Evolutionary conservation across 2,797 vertebrate species (phyloP).

Genomic region (Cryptoprocta ferox): DNA sequence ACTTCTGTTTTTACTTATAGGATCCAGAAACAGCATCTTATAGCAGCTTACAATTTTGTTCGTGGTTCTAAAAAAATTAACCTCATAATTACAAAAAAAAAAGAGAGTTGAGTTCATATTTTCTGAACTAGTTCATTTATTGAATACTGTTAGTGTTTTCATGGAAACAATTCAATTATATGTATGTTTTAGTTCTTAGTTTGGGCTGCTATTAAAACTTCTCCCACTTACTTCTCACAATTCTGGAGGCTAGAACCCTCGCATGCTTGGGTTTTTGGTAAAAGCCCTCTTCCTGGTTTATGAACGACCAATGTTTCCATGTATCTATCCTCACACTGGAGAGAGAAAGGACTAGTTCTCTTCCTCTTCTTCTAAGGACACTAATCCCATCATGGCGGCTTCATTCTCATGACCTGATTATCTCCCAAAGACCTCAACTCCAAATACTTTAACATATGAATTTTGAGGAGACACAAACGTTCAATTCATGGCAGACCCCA

Average conservation of each 20-base stretch:
- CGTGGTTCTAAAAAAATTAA: neutral
- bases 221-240: neutral
- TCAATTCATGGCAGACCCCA: neutral
- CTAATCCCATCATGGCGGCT: neutral
- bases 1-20: neutral
- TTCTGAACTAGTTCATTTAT: neutral
- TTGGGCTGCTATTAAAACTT: neutral
- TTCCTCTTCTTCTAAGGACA: neutral
- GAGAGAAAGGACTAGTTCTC: neutral
- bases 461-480: neutral
- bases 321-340: neutral
- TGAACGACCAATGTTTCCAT: no score
- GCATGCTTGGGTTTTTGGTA: neutral
- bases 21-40: accelerated
- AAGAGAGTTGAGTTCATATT: neutral
- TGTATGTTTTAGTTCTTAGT: neutral
- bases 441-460: neutral
- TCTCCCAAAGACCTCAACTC: neutral
- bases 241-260: neutral
- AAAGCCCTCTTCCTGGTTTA: neutral
- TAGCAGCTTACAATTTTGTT: neutral
- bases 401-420: neutral
- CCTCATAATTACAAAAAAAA: neutral
- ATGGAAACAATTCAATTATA: neutral
- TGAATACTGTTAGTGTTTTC: neutral